A percentile compares a stretch with the other conserved stretches of the same genome.
Conservation (phyloP, 2,797 vertebrate species). For the Sternotherus odoratus region DNA sequence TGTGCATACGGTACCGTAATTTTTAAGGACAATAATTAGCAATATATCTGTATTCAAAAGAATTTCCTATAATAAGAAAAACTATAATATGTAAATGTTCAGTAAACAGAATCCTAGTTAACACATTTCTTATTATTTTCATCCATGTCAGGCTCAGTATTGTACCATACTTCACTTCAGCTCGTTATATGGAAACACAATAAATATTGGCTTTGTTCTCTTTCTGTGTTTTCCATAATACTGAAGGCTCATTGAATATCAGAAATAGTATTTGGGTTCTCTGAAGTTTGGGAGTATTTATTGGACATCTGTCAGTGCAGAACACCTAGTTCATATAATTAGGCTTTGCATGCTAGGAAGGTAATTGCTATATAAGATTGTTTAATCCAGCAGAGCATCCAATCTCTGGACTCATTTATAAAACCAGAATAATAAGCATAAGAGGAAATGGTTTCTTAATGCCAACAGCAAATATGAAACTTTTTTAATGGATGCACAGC, state of each 20-base stretch:
- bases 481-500: not conserved
- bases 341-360: constrained; percentile 1
- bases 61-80: not conserved
- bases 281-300: not conserved
- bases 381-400: constrained; percentile 14
- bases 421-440: not conserved
- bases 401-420: not conserved
- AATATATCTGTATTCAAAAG: not conserved
- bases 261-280: constrained; percentile 40
- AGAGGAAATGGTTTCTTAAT: not conserved
- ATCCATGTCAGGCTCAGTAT: not conserved
- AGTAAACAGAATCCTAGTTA: not conserved
- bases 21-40: not conserved
- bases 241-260: constrained; percentile 1
- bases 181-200: not conserved
- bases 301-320: constrained; percentile 20
- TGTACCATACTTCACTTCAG: not conserved
- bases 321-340: not conserved
- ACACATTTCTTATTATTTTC: not conserved
- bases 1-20: not conserved
- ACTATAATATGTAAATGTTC: not conserved
- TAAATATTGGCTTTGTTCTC: not conserved
- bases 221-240: not conserved
- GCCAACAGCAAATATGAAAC: not conserved
- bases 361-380: constrained; percentile 20